These are phyloP conservation scores for Botia almorhae DNA, from an alignment of 2,797 vertebrate genomes.

Conservation along the genomic window DNA sequence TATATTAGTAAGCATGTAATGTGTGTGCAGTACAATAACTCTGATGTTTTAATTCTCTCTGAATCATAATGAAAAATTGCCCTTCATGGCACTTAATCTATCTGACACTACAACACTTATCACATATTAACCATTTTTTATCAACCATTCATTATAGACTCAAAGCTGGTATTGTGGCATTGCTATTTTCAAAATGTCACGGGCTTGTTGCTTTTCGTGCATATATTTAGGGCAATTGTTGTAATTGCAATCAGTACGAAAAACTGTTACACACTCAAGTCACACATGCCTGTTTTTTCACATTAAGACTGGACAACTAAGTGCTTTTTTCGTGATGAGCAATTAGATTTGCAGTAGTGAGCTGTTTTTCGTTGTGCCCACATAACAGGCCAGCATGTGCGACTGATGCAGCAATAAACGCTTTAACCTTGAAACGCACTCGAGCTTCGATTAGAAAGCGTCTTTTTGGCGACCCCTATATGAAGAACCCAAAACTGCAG, in stretches of 20 bases:
- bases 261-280: background rate
- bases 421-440: conserved; percentile 80
- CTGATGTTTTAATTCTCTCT: background rate
- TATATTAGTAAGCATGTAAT: background rate
- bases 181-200: conserved; percentile 21
- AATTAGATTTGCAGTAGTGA: conserved; percentile 25
- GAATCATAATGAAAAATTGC: background rate
- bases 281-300: conserved; percentile 9
- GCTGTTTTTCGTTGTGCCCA: conserved; percentile 53
- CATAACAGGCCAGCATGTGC: conserved; percentile 62
- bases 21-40: background rate
- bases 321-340: conserved; percentile 19
- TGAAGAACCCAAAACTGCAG: conserved; percentile 33
- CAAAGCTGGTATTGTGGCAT: conserved; percentile 1
- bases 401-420: conserved; percentile 62
- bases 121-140: too few species aligned
- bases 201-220: background rate
- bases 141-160: background rate
- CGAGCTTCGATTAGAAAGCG: conserved; percentile 46
- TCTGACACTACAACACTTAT: background rate
- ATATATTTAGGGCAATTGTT: background rate
- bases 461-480: conserved; percentile 66
- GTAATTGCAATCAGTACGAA: background rate
- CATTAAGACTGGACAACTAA: conserved; percentile 5
- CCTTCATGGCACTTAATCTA: background rate